Conservation (phyloP, 2,888 invertebrate genomes). For the Hirtodrosophila trivittata region DNA sequence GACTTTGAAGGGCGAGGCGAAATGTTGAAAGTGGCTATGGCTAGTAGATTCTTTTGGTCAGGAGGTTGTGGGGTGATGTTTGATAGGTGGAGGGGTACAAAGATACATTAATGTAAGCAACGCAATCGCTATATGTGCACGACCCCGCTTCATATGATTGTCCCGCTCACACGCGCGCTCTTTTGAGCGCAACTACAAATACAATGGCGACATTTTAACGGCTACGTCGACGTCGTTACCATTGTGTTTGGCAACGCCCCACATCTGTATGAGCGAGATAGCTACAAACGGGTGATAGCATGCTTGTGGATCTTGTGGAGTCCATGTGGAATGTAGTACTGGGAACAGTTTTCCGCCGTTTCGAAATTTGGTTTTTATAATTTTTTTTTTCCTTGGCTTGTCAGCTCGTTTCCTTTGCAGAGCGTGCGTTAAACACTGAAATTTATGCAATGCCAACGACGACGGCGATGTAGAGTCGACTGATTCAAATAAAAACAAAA, state of each 20-base stretch:
- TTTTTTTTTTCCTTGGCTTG: constrained; percentile 31
- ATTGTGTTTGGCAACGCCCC: constrained; percentile 49
- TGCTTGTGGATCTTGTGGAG: constrained; percentile 47
- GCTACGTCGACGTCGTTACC: constrained; percentile 40
- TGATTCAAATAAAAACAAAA: constrained; percentile 3
- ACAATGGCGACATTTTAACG: constrained; percentile 76
- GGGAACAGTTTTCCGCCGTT: constrained; percentile 55
- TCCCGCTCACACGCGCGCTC: constrained; percentile 57
- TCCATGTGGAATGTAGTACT: constrained; percentile 43
- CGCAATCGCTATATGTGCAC: constrained; percentile 28
- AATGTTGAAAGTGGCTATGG: constrained; percentile 33
- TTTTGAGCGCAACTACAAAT: constrained; percentile 46
- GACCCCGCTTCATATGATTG: constrained; percentile 13
- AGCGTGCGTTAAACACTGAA: constrained; percentile 60
- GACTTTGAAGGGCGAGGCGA: constrained; percentile 69
- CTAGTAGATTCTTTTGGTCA: constrained; percentile 6
- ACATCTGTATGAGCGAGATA: constrained; percentile 41
- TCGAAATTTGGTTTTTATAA: background rate
- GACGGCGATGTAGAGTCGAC: constrained; percentile 6
- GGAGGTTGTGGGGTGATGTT: background rate
- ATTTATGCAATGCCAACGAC: constrained; percentile 70
- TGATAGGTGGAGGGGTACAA: background rate
- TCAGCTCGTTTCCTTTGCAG: constrained; percentile 57
- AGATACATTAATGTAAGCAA: constrained; percentile 64
- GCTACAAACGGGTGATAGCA: background rate